Base-by-base conservation (phyloP, 2,113 vertebrate species). In the Peromyscus leucopus region DNA sequence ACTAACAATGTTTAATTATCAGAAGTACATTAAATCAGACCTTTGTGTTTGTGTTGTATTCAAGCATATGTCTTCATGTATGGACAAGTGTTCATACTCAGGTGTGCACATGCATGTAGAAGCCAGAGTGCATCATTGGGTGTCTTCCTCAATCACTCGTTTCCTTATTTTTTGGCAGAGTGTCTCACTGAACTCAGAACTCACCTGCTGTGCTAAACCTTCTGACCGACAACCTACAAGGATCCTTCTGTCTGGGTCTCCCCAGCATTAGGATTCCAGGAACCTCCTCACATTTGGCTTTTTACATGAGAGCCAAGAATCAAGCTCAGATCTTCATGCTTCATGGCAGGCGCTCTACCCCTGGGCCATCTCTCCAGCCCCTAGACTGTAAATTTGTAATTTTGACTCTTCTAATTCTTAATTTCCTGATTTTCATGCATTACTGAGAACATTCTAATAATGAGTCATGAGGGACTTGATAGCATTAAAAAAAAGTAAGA, bases 381-480 rank as follows among this genome's bases (percentile, higher is more conserved):
- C 28, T 89, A 59, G 22, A 76, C 61, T 26, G 7, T 71, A 67
- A 26, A 24, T 76, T 94, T 82, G 11, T 26, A 92, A 76, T 80
- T 67, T 67, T 36, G 7, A 5, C 6, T 69, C 17, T 55, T 86
- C 86, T 46, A 80, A 93, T 89, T 39, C 48, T 72, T 6, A 46
- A 46, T 61, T 89, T 94, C 17, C 33, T 93, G 36, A 63, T 91
- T 3, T 78, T 96, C 71, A 74, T 5, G 89, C 46, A 42, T 67
- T 82, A 91, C 24, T 28, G 51, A 91, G 72, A 93, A 55, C 12
- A 51, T 7, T 90, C 93, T 92, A 74, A 72, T 59, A 91, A 90
- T 46, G 22, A 84, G 1, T 69, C 28, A 11, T 74, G 39, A 93
- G 83, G 21, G 28, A 1, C 8, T 95, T 71, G 24, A 12, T 42